These are phyloP conservation scores for Diuraphis noxia DNA, from an alignment of 1,140 invertebrate genomes.

Conservation along the genomic window DNA sequence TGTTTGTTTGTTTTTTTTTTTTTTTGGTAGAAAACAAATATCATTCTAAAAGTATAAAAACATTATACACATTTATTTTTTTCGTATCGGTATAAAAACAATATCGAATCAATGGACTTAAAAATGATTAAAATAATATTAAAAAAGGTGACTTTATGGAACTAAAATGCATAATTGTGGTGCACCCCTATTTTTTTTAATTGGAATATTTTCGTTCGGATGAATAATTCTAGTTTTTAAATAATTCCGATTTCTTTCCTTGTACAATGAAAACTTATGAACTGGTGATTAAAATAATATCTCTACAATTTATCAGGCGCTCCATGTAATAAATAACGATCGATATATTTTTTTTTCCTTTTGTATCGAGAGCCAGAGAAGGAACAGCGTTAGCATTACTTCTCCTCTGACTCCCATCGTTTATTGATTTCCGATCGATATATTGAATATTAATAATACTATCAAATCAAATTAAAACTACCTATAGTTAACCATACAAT, in stretches of 20 bases:
- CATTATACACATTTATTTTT: background rate
- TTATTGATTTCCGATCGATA: too few species aligned
- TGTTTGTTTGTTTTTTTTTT: background rate
- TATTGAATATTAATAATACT: too few species aligned
- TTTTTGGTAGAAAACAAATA: background rate
- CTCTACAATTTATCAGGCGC: background rate
- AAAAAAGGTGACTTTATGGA: background rate
- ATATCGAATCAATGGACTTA: background rate
- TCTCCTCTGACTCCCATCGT: too few species aligned
- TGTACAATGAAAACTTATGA: background rate
- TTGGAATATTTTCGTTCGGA: background rate
- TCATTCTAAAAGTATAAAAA: background rate
- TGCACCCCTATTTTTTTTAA: background rate
- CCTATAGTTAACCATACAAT: too few species aligned
- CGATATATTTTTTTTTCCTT: too few species aligned
- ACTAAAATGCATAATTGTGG: background rate
- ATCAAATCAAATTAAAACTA: too few species aligned
- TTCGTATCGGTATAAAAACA: background rate
- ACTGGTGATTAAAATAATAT: background rate
- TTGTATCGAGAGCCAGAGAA: too few species aligned
- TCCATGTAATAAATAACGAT: background rate
- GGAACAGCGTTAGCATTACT: too few species aligned
- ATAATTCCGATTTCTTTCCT: background rate
- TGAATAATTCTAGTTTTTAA: background rate
- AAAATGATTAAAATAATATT: constrained; percentile 8